Evolutionary conservation across 2,113 vertebrate species (phyloP).

Genomic region (Gadus macrocephalus): DNA sequence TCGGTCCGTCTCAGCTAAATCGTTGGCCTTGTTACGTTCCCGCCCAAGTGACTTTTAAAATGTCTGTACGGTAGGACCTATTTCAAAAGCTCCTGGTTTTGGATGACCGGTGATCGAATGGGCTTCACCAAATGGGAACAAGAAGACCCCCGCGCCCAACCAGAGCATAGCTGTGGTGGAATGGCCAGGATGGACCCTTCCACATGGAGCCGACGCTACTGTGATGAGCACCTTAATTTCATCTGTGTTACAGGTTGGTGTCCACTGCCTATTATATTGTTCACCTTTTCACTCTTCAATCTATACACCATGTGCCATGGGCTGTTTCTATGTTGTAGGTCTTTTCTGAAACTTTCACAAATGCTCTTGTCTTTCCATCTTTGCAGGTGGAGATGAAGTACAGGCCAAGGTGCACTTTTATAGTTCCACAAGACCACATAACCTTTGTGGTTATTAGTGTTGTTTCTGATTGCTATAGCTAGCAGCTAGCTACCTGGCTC

Average conservation of each 20-base stretch:
- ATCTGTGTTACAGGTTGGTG: conserved; percentile 36
- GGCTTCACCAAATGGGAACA: conserved; percentile 13
- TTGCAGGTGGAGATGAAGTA: too few species aligned
- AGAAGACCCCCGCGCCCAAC: accelerated
- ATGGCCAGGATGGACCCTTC: conserved; percentile 4
- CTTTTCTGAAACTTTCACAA: too few species aligned
- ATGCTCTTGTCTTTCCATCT: too few species aligned
- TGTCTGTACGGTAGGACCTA: background rate
- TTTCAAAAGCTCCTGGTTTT: conserved; percentile 25
- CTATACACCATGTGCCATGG: too few species aligned
- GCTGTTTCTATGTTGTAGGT: too few species aligned
- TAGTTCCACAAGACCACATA: too few species aligned
- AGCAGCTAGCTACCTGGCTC: too few species aligned
- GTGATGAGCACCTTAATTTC: conserved; percentile 23
- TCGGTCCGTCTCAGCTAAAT: background rate
- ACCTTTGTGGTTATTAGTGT: too few species aligned
- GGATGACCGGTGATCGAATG: conserved; percentile 31
- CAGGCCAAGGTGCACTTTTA: too few species aligned
- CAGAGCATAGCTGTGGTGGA: conserved; percentile 7
- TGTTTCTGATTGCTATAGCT: too few species aligned
- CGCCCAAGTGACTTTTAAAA: background rate
- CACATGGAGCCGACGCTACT: conserved; percentile 7
- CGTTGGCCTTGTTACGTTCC: background rate
- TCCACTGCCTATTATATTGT: background rate
- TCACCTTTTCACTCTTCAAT: too few species aligned